Conservation (phyloP, 2,888 invertebrate species). For the Scaptomyza tumidula region DNA sequence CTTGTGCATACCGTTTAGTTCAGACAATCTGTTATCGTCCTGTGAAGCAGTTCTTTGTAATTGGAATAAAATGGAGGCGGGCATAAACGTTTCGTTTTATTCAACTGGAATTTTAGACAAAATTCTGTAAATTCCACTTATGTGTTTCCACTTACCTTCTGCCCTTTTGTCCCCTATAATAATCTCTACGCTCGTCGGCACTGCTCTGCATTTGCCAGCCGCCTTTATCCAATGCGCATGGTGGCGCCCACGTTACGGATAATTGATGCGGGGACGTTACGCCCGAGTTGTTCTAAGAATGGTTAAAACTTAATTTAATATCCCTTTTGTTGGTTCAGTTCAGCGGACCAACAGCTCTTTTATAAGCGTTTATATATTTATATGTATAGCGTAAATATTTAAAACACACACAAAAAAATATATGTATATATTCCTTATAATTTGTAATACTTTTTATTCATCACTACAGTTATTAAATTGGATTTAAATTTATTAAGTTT, state of each 20-base stretch:
- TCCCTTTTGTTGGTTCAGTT: constrained; percentile 1
- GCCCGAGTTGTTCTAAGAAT: constrained; percentile 74
- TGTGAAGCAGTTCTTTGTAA: constrained; percentile 64
- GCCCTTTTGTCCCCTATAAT: constrained; percentile 65
- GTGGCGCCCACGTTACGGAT: constrained; percentile 84
- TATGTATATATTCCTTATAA: not conserved
- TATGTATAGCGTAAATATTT: too few species aligned
- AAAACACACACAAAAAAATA: constrained; percentile 9
- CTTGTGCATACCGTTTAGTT: constrained; percentile 60
- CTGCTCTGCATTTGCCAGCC: constrained; percentile 80
- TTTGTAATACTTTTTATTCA: constrained; percentile 21
- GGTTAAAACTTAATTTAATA: constrained; percentile 31
- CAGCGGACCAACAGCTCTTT: constrained; percentile 1
- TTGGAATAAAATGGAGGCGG: not conserved
- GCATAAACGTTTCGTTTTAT: constrained; percentile 8
- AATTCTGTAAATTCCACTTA: not conserved
- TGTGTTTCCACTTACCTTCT: constrained; percentile 61
- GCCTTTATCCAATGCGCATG: constrained; percentile 79
- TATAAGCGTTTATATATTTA: not conserved
- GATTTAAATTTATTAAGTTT: constrained; percentile 7
- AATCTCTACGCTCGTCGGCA: constrained; percentile 72
- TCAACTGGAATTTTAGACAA: not conserved
- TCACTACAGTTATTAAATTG: constrained; percentile 13
- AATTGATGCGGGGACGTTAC: constrained; percentile 83
- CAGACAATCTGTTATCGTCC: constrained; percentile 65